Evolutionary conservation across 2,797 vertebrate species (phyloP).

Genomic region (Neosilurus hyrtlii): DNA sequence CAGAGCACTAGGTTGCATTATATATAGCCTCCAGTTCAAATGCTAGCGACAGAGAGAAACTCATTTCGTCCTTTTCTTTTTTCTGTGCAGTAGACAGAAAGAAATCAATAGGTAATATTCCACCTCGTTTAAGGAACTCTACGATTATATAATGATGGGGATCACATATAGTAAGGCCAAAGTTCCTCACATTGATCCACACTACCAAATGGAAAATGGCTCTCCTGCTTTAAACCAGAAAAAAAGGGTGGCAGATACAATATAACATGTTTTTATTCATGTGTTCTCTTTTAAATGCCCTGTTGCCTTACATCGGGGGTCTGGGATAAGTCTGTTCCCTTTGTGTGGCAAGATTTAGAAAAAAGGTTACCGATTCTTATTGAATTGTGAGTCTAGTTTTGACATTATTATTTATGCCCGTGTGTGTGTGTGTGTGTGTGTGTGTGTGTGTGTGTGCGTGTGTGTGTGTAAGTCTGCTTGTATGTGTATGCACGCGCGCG

Average conservation of each 20-base stretch:
- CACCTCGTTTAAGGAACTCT: slow-evolving; percentile 43
- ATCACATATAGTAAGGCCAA: slow-evolving; percentile 39
- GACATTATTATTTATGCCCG: background rate
- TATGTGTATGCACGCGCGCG: background rate
- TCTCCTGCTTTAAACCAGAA: slow-evolving; percentile 31
- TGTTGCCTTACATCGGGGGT: slow-evolving; percentile 38
- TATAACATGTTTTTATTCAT: slow-evolving; percentile 31
- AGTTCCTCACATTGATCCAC: slow-evolving; percentile 47
- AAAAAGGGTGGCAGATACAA: slow-evolving; percentile 28
- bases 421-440: background rate
- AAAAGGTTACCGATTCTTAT: background rate
- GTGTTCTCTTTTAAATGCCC: slow-evolving; percentile 38
- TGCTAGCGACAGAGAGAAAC: slow-evolving; percentile 28
- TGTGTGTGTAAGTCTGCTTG: no score
- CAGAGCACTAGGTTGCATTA: slow-evolving; percentile 27
- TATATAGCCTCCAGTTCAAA: slow-evolving; percentile 39
- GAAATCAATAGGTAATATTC: slow-evolving; percentile 58
- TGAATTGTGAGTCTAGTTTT: background rate
- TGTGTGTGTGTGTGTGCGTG: background rate
- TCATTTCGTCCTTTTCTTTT: slow-evolving; percentile 36
- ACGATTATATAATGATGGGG: slow-evolving; percentile 52
- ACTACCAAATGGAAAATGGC: slow-evolving; percentile 43
- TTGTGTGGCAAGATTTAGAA: background rate
- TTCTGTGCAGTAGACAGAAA: slow-evolving; percentile 36
- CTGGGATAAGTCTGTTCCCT: background rate